phyloP scores from a whole-genome alignment of 2,797 vertebrate species.

The Dallia pectoralis region DNA sequence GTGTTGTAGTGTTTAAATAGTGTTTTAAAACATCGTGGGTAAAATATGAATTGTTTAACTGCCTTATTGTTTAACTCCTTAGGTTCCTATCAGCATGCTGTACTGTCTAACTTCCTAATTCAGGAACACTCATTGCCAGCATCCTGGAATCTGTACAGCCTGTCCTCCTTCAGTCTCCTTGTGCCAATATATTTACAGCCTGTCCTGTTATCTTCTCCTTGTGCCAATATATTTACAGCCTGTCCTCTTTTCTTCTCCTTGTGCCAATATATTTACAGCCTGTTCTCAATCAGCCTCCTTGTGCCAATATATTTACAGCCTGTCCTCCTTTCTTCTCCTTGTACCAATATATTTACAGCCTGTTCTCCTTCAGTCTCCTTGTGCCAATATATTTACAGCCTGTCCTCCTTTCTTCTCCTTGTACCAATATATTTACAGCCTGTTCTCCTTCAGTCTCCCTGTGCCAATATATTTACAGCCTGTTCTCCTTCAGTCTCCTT shows the following conservation, averaged over 20 bases:
- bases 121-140: slow-evolving; percentile 34
- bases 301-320: neutral
- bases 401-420: slow-evolving; percentile 3
- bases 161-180: neutral
- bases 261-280: too few species aligned
- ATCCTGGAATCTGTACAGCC: slow-evolving; percentile 11
- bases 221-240: neutral
- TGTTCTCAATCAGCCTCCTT: too few species aligned
- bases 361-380: too few species aligned
- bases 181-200: too few species aligned
- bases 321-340: slow-evolving; percentile 3
- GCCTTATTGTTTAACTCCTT: slow-evolving; percentile 25
- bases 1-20: slow-evolving; percentile 18
- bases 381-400: neutral
- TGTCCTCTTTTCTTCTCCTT: slow-evolving; percentile 2
- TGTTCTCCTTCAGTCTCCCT: too few species aligned
- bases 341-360: too few species aligned
- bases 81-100: slow-evolving; percentile 18
- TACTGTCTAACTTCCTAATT: slow-evolving; percentile 34
- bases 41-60: slow-evolving; percentile 2
- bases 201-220: too few species aligned
- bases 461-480: neutral
- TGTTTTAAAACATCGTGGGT: slow-evolving; percentile 11
- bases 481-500: slow-evolving; percentile 1
- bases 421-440: too few species aligned